Base-by-base conservation (phyloP, 2,797 vertebrate species). In the Sebastes minor region DNA sequence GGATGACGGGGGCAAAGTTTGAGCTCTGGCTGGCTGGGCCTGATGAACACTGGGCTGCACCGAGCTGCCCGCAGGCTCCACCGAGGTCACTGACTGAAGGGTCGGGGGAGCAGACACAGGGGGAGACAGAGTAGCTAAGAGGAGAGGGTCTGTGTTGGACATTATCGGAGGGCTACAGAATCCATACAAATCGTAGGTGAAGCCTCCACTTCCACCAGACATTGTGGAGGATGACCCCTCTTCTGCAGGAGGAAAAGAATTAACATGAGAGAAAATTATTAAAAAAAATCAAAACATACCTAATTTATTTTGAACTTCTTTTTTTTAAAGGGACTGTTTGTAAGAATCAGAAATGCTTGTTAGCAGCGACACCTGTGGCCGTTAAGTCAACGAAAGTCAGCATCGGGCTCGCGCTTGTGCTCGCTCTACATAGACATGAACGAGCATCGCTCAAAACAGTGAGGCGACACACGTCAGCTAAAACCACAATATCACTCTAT, bases 131-230 rank as follows among this genome's bases (percentile, higher is more conserved):
- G 86, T 88, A 42, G 94, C 94, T 25, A 95, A 77, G 33, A 95
- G 83, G 35, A 96, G 91, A 2, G 96, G 94, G 86, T 96, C 95
- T 28, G 94, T 94, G 81, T 94, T 95, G 60, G 92, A 93, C 86
- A 94, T 92, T 49, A 95, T 90, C 1, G 94, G 95, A 46, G 95
- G 94, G 78, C 96, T 96, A 59, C 94, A 94, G 85, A 95, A 94
- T 35, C 93, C 93, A 49, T 95, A 95, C 60, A 94, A 61, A 4
- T 96, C 96, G 14, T 94, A 94, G 49, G 84, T 83, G 56, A 94
- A 94, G n/a, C 94, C 93, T 78, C 92, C 92, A 80, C 95, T 96
- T 71, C 94, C 95, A 33, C 95, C 95, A 33, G 96, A 96, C 74
- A 94, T 94, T 20, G 95, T 95, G 8, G 94, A 94, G 55, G 94